These are phyloP conservation scores for Drosophila trichaetosa DNA, from an alignment of 2,888 invertebrate genomes.

Conservation along the genomic window DNA sequence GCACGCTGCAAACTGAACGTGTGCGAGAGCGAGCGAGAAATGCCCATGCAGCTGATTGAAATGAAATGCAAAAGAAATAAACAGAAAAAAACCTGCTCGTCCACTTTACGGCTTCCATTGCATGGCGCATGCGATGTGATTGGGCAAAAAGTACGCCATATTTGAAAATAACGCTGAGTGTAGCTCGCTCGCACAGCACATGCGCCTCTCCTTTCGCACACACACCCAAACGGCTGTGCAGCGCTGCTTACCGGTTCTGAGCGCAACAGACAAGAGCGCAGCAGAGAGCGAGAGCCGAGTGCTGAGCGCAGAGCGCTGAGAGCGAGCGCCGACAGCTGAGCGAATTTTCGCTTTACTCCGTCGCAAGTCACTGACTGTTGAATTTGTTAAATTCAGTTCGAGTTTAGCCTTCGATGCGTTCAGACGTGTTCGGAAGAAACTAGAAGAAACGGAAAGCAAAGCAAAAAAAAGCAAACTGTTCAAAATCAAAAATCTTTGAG, in stretches of 20 bases:
- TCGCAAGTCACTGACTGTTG: constrained; percentile 46
- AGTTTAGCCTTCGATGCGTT: constrained; percentile 83
- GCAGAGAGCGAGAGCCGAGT: constrained; percentile 18
- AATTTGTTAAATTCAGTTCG: constrained; percentile 80
- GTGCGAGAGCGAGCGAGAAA: constrained; percentile 29
- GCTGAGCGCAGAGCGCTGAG: background rate
- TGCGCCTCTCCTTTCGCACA: constrained; percentile 48
- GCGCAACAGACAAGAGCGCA: constrained; percentile 24
- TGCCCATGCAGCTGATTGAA: constrained; percentile 38
- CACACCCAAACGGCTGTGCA: constrained; percentile 28
- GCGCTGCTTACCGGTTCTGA: constrained; percentile 67
- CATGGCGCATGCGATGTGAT: constrained; percentile 85
- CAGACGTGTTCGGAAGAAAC: constrained; percentile 82
- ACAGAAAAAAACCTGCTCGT: constrained; percentile 53
- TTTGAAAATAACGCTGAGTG: constrained; percentile 82
- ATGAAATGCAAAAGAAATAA: constrained; percentile 1
- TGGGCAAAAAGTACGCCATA: constrained; percentile 85
- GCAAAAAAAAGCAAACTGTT: background rate
- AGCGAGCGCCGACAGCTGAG: constrained; percentile 30
- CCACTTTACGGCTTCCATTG: constrained; percentile 68
- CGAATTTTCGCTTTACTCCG: constrained; percentile 54
- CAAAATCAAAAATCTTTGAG: constrained; percentile 29
- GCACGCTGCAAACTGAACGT: constrained; percentile 37
- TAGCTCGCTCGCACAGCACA: constrained; percentile 63
- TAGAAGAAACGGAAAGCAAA: constrained; percentile 46